A percentile compares a stretch with the other conserved stretches of the same genome.
phyloP scores from a whole-genome alignment of 2,888 invertebrate genomes.

The Mellilla xanthometata region DNA sequence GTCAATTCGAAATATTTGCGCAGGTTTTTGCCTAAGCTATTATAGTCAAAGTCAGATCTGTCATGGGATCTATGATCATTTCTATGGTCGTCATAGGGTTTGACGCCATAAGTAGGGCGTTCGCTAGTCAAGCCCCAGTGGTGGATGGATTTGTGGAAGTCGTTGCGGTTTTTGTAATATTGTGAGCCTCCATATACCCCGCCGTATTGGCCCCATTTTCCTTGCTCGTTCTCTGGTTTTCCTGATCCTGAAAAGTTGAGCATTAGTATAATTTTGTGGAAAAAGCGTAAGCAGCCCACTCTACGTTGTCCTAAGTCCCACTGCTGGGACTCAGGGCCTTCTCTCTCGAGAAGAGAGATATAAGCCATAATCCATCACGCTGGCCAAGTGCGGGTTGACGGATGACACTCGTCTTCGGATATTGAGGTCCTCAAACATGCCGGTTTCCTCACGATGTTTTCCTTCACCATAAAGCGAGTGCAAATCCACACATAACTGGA shows the following conservation, averaged over 20 bases:
- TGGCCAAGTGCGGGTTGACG: no score
- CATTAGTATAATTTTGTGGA: no score
- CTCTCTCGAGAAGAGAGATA: no score
- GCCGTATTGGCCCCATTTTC: constrained; percentile 84
- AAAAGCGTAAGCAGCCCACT: no score
- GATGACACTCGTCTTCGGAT: no score
- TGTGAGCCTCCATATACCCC: constrained; percentile 77
- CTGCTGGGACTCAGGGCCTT: no score
- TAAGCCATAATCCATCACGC: no score
- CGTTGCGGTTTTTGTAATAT: constrained; percentile 66
- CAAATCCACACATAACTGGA: no score
- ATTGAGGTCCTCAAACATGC: no score
- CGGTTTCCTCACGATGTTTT: no score
- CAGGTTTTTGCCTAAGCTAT: constrained; percentile 54
- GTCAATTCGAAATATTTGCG: constrained; percentile 5
- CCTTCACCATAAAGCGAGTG: no score
- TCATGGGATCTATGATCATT: constrained; percentile 18
- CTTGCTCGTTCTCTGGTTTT: constrained; percentile 59
- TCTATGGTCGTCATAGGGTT: constrained; percentile 37
- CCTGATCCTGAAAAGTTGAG: constrained; percentile 49
- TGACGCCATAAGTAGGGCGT: constrained; percentile 53
- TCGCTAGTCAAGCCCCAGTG: constrained; percentile 79
- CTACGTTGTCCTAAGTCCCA: no score
- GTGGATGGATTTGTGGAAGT: constrained; percentile 67
- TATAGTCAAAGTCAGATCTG: constrained; percentile 61